Conservation (phyloP, 2,888 invertebrate species). For the Parnassius orleans region DNA sequence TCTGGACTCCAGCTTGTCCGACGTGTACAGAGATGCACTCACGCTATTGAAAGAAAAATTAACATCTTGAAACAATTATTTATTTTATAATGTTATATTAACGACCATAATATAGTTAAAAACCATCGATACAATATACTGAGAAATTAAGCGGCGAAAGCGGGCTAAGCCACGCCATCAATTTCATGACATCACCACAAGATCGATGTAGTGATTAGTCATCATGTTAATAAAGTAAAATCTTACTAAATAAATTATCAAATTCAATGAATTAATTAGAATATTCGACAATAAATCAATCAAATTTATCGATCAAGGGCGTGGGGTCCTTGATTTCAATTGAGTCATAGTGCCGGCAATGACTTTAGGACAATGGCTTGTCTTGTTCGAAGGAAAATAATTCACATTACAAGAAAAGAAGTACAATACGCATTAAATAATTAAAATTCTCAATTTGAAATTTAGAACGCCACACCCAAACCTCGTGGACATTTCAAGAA, state of each 20-base stretch:
- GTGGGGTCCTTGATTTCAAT: conserved; percentile 19
- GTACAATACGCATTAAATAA: background rate
- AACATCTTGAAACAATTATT: too few species aligned
- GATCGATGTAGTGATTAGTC: too few species aligned
- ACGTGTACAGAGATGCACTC: conserved; percentile 84
- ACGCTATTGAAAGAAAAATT: conserved; percentile 66
- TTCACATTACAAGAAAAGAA: background rate
- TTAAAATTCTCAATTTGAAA: conserved; percentile 29
- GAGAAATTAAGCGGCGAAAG: too few species aligned
- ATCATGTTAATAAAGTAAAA: background rate
- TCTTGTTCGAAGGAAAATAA: too few species aligned
- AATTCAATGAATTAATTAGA: background rate
- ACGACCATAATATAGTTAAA: too few species aligned
- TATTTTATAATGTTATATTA: too few species aligned
- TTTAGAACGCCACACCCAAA: conserved; percentile 33
- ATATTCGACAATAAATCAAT: background rate
- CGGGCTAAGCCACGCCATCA: too few species aligned
- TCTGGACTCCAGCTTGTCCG: conserved; percentile 88
- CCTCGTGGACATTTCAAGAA: conserved; percentile 35
- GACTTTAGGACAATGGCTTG: background rate
- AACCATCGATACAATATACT: too few species aligned
- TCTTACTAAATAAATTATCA: background rate
- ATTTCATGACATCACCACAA: too few species aligned
- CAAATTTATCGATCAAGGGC: conserved; percentile 14
- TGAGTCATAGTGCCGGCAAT: background rate